Conservation (phyloP, 2,888 invertebrate genomes). For the Epistrophella euchroma region DNA sequence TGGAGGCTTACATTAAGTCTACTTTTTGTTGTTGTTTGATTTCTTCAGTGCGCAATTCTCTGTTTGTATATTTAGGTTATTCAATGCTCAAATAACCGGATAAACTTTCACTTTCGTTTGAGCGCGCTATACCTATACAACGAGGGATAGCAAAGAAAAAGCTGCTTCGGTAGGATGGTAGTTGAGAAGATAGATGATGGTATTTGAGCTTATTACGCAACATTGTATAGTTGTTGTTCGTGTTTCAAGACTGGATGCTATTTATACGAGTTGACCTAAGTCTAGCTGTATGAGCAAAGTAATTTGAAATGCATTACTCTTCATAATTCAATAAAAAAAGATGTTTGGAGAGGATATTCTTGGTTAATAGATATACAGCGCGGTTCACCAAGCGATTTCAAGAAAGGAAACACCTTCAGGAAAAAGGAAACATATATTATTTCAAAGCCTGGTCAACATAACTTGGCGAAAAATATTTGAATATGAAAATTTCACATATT, state of each 20-base stretch:
- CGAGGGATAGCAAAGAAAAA: slow-evolving; percentile 40
- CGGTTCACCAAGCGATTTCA: too few relatives aligned
- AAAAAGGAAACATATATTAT: too few relatives aligned
- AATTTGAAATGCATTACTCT: slow-evolving; percentile 26
- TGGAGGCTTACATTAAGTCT: slow-evolving; percentile 8
- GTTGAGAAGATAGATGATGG: slow-evolving; percentile 6
- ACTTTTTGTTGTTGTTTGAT: slow-evolving; percentile 14
- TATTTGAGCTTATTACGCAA: slow-evolving; percentile 20
- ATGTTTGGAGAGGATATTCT: background rate
- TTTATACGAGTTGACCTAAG: background rate
- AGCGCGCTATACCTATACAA: slow-evolving; percentile 3
- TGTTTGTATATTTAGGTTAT: slow-evolving; percentile 60
- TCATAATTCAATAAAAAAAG: background rate
- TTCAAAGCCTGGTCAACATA: too few relatives aligned
- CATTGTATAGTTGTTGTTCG: background rate
- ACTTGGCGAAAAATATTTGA: too few relatives aligned
- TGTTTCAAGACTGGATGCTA: background rate
- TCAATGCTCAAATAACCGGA: slow-evolving; percentile 66
- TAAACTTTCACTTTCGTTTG: slow-evolving; percentile 68
- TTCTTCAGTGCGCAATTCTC: background rate
- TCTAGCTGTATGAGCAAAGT: slow-evolving; percentile 12
- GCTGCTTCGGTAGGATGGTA: slow-evolving; percentile 4
- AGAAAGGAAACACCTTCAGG: too few relatives aligned
- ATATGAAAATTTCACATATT: too few relatives aligned
- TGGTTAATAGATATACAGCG: too few relatives aligned